Base-by-base conservation (phyloP, 2,888 invertebrate genomes). In the Heteromyza rotundicornis region DNA sequence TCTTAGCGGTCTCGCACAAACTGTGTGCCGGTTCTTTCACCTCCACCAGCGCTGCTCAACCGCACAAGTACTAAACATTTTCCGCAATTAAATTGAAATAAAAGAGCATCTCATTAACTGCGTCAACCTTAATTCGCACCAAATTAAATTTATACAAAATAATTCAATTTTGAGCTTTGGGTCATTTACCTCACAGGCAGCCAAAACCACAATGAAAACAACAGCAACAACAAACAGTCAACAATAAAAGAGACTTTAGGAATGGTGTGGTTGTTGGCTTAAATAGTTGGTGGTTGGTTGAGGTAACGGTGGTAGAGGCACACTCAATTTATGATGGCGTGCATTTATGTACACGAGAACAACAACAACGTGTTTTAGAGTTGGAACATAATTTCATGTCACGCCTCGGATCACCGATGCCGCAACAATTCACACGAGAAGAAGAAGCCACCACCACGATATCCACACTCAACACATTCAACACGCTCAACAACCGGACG, bases 401-500 rank as follows among this genome's bases (percentile, higher is more conserved):
- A 47, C 47, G 47, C 47, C 47, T 47, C 47, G 14, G 20, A 47
- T 19, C 47, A 47, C 47, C 47, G 40, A 20, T 47, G 47, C 19
- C 47, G 47, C 27, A 54, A 19, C 56, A 56, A 19, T 51, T 60
- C 60, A 57, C 60, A 60, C 52, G 60, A 53, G 10, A 20, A 47
- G 2, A 5, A 2, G 47, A 10, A 47, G n/a, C n/a, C n/a, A n/a
- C n/a, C n/a, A n/a, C n/a, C n/a, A n/a, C n/a, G n/a, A n/a, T n/a
- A n/a, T n/a, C n/a, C n/a, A n/a, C n/a, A 47, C 14, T 47, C 47
- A 19, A 14, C 19, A n/a, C 40, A 47, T 56, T 56, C 17, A 10
- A 53, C 22, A 35, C 17, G 50, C 50, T 50, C 36, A 50, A 55
- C 60, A 55, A n/a, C 60, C 60, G 60, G 60, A 60, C 60, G 56